These are phyloP conservation scores for Cheirogaleus major DNA, from an alignment of 2,797 vertebrate genomes.

Conservation along the genomic window DNA sequence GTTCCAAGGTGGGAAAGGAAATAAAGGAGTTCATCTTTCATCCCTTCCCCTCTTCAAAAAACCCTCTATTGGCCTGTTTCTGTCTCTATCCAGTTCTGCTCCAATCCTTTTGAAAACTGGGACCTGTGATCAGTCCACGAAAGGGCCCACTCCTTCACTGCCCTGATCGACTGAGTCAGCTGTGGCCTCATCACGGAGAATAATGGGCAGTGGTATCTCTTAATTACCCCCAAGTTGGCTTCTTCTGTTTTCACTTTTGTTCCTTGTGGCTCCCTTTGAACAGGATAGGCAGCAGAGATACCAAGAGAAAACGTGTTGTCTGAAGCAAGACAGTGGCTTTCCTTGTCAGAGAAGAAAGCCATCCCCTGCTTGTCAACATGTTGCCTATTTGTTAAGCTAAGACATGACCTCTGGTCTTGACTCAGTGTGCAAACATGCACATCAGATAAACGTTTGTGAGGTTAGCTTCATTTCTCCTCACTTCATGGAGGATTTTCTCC, in stretches of 20 bases:
- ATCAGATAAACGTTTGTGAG: neutral
- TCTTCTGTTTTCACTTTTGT: neutral
- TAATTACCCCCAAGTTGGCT: slow-evolving; percentile 10
- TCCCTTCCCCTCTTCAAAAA: neutral
- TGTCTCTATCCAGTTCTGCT: neutral
- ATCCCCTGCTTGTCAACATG: neutral
- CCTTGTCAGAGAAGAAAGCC: neutral
- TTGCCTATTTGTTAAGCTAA: neutral
- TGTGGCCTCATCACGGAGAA: neutral
- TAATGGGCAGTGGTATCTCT: slow-evolving; percentile 43
- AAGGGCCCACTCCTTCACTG: neutral
- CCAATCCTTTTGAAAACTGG: neutral
- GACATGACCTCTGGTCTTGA: neutral
- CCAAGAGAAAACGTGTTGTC: neutral
- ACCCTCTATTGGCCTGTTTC: neutral
- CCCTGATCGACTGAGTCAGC: neutral
- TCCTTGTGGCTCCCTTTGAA: slow-evolving; percentile 20
- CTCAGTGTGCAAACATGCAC: accelerated
- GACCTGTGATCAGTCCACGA: neutral
- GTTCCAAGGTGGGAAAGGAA: neutral
- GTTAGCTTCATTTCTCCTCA: neutral
- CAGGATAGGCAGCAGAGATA: neutral
- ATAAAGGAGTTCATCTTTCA: neutral
- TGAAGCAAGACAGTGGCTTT: neutral
- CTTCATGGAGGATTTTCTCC: neutral